phyloP scores from a whole-genome alignment of 2,797 vertebrate genomes.

The Chaunax sp. region DNA sequence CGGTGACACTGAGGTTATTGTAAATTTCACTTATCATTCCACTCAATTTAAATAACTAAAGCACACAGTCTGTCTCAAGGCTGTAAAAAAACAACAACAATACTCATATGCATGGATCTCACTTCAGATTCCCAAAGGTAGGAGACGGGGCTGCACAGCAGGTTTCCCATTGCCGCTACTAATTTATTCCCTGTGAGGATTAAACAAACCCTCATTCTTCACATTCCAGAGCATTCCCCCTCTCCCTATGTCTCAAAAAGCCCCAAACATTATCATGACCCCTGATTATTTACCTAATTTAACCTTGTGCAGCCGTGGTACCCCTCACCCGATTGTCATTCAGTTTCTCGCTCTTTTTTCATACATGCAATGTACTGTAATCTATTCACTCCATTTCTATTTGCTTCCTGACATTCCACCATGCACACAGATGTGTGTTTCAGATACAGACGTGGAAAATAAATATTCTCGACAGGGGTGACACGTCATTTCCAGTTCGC shows the following conservation, averaged over 20 bases:
- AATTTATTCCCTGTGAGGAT: conserved; percentile 68
- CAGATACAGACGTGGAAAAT: too few species aligned
- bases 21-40: not conserved
- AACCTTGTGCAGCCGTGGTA: conserved; percentile 24
- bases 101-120: not conserved
- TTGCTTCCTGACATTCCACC: too few species aligned
- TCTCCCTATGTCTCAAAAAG: conserved; percentile 38
- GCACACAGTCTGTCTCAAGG: not conserved
- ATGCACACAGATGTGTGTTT: too few species aligned
- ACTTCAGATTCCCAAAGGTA: conserved; percentile 6
- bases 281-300: conserved; percentile 45
- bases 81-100: not conserved
- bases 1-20: not conserved
- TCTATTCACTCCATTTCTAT: not conserved
- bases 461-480: too few species aligned
- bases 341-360: conserved; percentile 7
- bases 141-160: conserved; percentile 32
- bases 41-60: conserved; percentile 2
- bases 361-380: conserved; percentile 12
- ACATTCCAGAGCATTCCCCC: conserved; percentile 69
- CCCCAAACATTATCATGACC: conserved; percentile 52
- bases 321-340: conserved; percentile 2
- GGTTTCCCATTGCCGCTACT: conserved; percentile 61
- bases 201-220: conserved; percentile 75
- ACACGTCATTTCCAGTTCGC: too few species aligned